phyloP scores from a whole-genome alignment of 2,797 vertebrate species.

The Mastacembelus armatus region DNA sequence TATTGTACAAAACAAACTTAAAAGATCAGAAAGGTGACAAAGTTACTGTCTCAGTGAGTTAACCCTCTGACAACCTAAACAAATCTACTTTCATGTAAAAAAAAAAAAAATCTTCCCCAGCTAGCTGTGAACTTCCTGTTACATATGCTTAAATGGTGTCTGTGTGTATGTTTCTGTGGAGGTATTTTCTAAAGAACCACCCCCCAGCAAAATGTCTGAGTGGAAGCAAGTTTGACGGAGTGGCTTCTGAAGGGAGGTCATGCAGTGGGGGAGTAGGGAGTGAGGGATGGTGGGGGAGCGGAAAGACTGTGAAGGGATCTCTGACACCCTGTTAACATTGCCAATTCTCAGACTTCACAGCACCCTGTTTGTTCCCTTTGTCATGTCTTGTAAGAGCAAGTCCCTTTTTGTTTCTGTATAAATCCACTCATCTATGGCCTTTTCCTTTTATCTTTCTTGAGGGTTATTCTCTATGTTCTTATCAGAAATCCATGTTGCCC shows the following conservation, averaged over 20 bases:
- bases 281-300: constrained; percentile 23
- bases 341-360: constrained; percentile 59
- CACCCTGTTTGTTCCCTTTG: constrained; percentile 62
- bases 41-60: constrained; percentile 21
- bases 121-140: constrained; percentile 55
- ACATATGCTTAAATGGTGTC: constrained; percentile 38
- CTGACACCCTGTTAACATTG: constrained; percentile 65
- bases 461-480: constrained; percentile 24
- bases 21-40: background rate
- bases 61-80: constrained; percentile 9
- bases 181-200: constrained; percentile 38
- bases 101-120: too few relatives aligned
- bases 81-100: too few relatives aligned
- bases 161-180: constrained; percentile 22
- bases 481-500: background rate
- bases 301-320: constrained; percentile 51
- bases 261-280: constrained; percentile 29
- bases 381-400: constrained; percentile 35
- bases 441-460: constrained; percentile 24
- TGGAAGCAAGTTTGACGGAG: constrained; percentile 57
- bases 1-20: background rate
- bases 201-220: constrained; percentile 38
- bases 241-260: constrained; percentile 64
- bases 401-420: constrained; percentile 30
- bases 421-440: constrained; percentile 18